Base-by-base conservation (phyloP, 1,140 invertebrate species). In the Drosophila sucinea region DNA sequence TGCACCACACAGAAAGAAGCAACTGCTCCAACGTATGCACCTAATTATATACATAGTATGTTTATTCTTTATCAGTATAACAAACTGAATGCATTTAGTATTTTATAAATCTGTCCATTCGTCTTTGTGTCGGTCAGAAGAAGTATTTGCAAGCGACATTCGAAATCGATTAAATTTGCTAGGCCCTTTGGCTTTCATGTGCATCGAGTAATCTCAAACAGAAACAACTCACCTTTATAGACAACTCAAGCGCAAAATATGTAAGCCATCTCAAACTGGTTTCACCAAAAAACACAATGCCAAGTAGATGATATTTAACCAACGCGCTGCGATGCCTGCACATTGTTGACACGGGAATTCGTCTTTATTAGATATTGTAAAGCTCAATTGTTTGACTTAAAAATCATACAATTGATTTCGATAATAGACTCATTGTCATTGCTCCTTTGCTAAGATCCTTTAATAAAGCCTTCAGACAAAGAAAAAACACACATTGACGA, bases 211-310 rank as follows among this genome's bases (percentile, higher is more conserved):
- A 8, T 51, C 27, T 51, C 7, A 51, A 10, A 51, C 6, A 51
- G n/a, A 25, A 51, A 51, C 44, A 51, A 51, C 6, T 51, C 44
- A 51, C 44, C 23, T 51, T 51, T 51, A 51, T 17, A 47, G 44
- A 47, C 7, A 47, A 47, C 44, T 27, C 27, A 8, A 51, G 27
- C 44, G 44, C 44, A 27, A 51, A 51, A 51, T 51, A 51, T 51
- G 44, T 51, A 51, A 51, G 44, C 44, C 44, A 51, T 51, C 23
- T 51, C 44, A 51, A 51, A 51, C 44, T 27, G 44, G 44, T 51
- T 51, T 51, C 7, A 27, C 44, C 44, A 51, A 51, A 47, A 51
- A 27, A 25, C 23, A 27, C 44, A 51, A 27, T 51, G 23, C 44
- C 44, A 51, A 51, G 44, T 51, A 23, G 23, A 51, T 51, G 23